These are phyloP conservation scores for Macrosoma leucophasiata DNA, from an alignment of 2,888 invertebrate species.

Conservation along the genomic window DNA sequence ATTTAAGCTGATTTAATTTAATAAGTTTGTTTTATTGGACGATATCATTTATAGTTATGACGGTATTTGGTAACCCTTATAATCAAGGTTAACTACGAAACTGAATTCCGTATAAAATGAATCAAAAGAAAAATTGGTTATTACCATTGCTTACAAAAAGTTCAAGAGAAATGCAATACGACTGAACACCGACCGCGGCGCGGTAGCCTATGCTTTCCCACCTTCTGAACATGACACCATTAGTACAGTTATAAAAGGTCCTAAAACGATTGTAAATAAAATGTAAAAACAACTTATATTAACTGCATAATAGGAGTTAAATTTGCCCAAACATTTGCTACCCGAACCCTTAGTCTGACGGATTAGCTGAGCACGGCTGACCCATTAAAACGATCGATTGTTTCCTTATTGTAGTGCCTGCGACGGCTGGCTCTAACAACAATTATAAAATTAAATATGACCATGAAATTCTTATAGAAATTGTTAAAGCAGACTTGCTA, in stretches of 20 bases:
- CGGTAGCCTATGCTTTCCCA: slow-evolving; percentile 73
- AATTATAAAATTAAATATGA: slow-evolving; percentile 52
- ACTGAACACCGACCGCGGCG: slow-evolving; percentile 65
- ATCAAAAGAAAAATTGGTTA: too few species aligned
- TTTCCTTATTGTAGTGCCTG: slow-evolving; percentile 67
- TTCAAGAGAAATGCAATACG: slow-evolving; percentile 63
- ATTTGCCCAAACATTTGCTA: slow-evolving; percentile 37
- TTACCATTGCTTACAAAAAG: slow-evolving; percentile 63
- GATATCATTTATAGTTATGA: too few species aligned
- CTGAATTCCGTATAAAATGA: too few species aligned
- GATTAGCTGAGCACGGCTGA: slow-evolving; percentile 70
- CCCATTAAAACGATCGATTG: slow-evolving; percentile 75
- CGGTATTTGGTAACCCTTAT: slow-evolving; percentile 2
- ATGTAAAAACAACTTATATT: slow-evolving; percentile 42
- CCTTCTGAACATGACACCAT: slow-evolving; percentile 72
- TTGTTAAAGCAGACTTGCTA: too few species aligned
- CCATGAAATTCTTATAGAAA: slow-evolving; percentile 27
- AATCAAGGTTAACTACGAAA: too few species aligned
- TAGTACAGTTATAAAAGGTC: slow-evolving; percentile 41
- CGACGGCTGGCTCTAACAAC: slow-evolving; percentile 44
- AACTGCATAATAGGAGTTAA: slow-evolving; percentile 46
- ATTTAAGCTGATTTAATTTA: too few species aligned
- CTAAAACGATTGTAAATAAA: slow-evolving; percentile 34
- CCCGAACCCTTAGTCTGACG: slow-evolving; percentile 53
- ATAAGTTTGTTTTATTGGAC: too few species aligned